Evolutionary conservation across 2,797 vertebrate genomes (phyloP).

Genomic region (Fratercula arctica): DNA sequence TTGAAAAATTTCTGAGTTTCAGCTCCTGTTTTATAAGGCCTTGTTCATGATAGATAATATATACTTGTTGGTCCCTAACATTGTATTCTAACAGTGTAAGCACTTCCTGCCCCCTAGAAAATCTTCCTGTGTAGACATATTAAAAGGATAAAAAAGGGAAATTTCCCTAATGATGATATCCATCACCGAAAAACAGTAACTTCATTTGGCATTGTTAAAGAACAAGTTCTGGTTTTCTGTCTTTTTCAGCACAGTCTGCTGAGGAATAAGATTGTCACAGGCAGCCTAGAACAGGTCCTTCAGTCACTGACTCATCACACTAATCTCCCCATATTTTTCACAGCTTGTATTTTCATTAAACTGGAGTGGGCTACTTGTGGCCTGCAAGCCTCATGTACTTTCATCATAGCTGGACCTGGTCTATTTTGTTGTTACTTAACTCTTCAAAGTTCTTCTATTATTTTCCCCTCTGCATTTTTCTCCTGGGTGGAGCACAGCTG

Average conservation of each 20-base stretch:
- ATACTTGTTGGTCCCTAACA: neutral
- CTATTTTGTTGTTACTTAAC: neutral
- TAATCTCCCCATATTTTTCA: neutral
- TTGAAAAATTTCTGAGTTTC: neutral
- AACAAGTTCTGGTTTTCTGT: neutral
- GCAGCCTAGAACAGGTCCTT: neutral
- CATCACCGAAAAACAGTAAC: neutral
- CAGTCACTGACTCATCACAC: neutral
- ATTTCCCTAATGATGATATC: neutral
- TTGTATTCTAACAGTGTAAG: neutral
- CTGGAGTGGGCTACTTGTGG: neutral
- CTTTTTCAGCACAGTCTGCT: neutral
- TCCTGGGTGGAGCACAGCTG: neutral
- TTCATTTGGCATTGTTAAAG: neutral
- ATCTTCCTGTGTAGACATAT: neutral
- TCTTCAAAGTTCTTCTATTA: neutral
- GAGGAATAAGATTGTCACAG: neutral
- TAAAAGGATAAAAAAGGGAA: neutral
- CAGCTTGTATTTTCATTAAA: neutral
- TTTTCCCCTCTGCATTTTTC: neutral
- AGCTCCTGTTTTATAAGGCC: neutral
- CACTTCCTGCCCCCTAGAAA: neutral
- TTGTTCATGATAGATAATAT: neutral
- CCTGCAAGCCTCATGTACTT: neutral
- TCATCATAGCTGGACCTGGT: constrained; percentile 5